Percentiles rank a stretch among this genome's conserved stretches.
phyloP scores from a whole-genome alignment of 2,113 vertebrate genomes.

The Apteryx owenii region DNA sequence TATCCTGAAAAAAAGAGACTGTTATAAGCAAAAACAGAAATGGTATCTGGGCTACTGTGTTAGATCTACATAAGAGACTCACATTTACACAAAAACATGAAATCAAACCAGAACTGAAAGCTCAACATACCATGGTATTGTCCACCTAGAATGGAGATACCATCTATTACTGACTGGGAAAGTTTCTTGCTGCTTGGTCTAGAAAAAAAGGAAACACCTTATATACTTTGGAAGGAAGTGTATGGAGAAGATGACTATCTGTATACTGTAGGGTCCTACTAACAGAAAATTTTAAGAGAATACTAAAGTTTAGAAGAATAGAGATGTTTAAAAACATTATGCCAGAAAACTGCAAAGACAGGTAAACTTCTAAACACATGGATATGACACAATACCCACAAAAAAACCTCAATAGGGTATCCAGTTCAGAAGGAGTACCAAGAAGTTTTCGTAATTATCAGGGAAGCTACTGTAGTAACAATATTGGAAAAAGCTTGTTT shows the following conservation, averaged over 20 bases:
- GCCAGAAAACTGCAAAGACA: background rate
- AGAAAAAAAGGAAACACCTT: background rate
- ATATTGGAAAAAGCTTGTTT: background rate
- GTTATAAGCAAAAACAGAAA: background rate
- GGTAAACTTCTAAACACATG: background rate
- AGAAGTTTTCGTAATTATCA: background rate
- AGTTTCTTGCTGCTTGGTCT: constrained; percentile 90
- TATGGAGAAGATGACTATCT: background rate
- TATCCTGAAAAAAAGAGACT: background rate
- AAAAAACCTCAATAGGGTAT: background rate
- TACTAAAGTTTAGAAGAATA: no score
- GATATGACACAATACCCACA: fast-evolving
- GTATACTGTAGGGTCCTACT: background rate
- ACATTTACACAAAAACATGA: background rate
- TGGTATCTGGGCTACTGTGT: background rate
- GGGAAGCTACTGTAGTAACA: background rate
- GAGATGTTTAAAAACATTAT: background rate
- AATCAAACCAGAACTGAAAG: background rate
- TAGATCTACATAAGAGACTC: background rate
- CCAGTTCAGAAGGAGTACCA: background rate
- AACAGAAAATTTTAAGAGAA: background rate
- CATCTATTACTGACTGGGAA: constrained; percentile 87
- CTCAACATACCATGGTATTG: constrained; percentile 83
- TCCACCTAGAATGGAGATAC: constrained; percentile 84
- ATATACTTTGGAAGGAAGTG: background rate